phyloP scores from a whole-genome alignment of 2,113 vertebrate genomes.

The Ictalurus furcatus region DNA sequence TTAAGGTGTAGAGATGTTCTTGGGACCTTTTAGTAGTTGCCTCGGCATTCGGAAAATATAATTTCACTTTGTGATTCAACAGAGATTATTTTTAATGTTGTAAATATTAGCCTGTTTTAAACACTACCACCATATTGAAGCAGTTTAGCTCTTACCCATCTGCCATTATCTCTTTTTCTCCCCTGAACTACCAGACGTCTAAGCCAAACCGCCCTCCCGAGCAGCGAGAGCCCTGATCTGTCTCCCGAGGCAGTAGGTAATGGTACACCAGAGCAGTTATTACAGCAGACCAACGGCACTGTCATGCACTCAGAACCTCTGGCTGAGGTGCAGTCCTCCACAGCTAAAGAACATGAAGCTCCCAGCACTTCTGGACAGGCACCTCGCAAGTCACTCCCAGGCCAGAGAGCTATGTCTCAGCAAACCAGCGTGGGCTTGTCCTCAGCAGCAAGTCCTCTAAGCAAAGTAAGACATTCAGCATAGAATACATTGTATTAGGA shows the following conservation, averaged over 20 bases:
- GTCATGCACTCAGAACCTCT: conserved; percentile 15
- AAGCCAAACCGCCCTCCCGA: conserved; percentile 6
- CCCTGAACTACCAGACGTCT: conserved; percentile 29
- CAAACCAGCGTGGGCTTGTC: conserved; percentile 59
- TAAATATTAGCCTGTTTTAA: background rate
- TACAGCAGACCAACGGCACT: conserved; percentile 54
- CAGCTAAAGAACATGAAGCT: conserved; percentile 54
- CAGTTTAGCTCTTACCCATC: background rate
- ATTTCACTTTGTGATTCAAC: background rate
- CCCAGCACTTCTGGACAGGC: conserved; percentile 38
- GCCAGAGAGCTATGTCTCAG: conserved; percentile 58
- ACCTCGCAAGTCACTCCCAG: conserved; percentile 24
- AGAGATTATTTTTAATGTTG: background rate
- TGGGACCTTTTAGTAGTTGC: background rate
- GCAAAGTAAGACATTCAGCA: conserved; percentile 58
- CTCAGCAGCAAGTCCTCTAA: conserved; percentile 54
- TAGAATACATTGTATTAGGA: background rate
- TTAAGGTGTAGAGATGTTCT: background rate
- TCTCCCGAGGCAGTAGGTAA: conserved; percentile 66
- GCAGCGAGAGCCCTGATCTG: background rate
- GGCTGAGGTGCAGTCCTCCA: conserved; percentile 1
- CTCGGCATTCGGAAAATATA: background rate
- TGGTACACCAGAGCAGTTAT: conserved; percentile 48
- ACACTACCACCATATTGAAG: background rate
- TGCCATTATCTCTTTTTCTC: background rate